These are phyloP conservation scores for Sturmia bella DNA, from an alignment of 2,888 invertebrate genomes.

Conservation along the genomic window DNA sequence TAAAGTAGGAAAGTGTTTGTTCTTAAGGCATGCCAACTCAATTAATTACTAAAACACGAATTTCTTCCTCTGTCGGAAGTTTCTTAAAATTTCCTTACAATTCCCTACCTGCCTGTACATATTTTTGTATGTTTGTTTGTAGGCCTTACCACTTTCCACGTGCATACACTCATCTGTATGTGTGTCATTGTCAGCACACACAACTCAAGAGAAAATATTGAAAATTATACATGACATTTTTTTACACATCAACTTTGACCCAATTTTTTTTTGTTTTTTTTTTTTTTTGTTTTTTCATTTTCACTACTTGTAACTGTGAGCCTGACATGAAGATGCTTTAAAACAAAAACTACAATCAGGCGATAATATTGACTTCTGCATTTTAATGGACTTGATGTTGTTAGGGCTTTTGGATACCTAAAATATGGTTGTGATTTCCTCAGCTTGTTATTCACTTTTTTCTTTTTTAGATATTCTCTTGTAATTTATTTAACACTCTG, in stretches of 20 bases:
- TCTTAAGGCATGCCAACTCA: too few relatives aligned
- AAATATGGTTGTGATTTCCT: slow-evolving; percentile 56
- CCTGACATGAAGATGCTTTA: slow-evolving; percentile 28
- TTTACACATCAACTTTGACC: slow-evolving; percentile 31
- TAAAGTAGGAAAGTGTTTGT: too few relatives aligned
- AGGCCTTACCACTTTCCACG: neutral
- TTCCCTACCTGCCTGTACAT: neutral
- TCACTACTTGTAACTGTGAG: neutral
- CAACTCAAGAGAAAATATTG: slow-evolving; percentile 4
- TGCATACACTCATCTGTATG: slow-evolving; percentile 6
- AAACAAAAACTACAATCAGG: slow-evolving; percentile 15
- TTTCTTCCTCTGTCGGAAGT: neutral
- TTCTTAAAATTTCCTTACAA: neutral
- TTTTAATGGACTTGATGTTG: slow-evolving; percentile 38
- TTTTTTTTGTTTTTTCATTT: too few relatives aligned
- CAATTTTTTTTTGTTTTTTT: slow-evolving; percentile 18
- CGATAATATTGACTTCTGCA: slow-evolving; percentile 50
- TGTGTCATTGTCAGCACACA: slow-evolving; percentile 49
- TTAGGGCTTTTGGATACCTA: slow-evolving; percentile 35
- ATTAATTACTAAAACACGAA: slow-evolving; percentile 15
- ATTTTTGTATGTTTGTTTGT: too few relatives aligned
- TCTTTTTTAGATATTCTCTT: neutral
- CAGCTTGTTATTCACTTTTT: neutral
- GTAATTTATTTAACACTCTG: neutral
- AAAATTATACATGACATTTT: slow-evolving; percentile 15